Base-by-base conservation (phyloP, 2,888 invertebrate species). In the Sicus ferrugineus region DNA sequence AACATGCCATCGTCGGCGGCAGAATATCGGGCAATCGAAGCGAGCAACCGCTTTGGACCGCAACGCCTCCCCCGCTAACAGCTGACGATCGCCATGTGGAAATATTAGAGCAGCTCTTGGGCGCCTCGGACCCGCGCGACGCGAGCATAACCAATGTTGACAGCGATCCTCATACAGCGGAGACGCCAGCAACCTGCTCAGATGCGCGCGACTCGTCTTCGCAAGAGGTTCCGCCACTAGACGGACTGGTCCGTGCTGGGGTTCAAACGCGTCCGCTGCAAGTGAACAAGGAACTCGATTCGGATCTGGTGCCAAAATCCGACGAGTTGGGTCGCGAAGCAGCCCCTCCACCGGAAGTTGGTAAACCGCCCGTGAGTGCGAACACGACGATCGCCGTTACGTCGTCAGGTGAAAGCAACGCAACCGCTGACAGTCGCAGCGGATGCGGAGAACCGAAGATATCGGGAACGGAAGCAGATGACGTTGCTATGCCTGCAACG, bases 181-280 rank as follows among this genome's bases (percentile, higher is more conserved):
- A 46, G 56, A 56, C 30, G 46, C 54, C 61, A 56, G 54, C 64
- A 70, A 48, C 59, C 70, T 67, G 75, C 76, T 82, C 82, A 82
- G 82, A 82, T 78, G 82, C 78, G 77, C 79, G 80, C 81, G 80
- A 78, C 76, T 73, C 80, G 79, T 80, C 80, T 78, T 73, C 78
- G 77, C 76, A 79, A 76, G 77, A 79, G 75, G 79, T 74, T 76
- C 67, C 58, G 19, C 78, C 63, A 62, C 34, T 67, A 65, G 63
- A 69, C 62, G 68, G 61, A 31, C n/a, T n/a, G n/a, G 38, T 59
- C 66, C 67, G 56, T 56, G 61, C 54, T 54, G 21, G 50, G 19
- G 5, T 52, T 46, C 52, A 31, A 61, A 58, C 30, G 61, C 42
- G 65, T 62, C 31, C 14, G 23, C 52, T 19, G 19, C 52, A 59